Percentiles rank a stretch among this genome's conserved stretches.
phyloP scores from a whole-genome alignment of 2,888 invertebrate genomes.

The Himalopsyche kuldschensis region DNA sequence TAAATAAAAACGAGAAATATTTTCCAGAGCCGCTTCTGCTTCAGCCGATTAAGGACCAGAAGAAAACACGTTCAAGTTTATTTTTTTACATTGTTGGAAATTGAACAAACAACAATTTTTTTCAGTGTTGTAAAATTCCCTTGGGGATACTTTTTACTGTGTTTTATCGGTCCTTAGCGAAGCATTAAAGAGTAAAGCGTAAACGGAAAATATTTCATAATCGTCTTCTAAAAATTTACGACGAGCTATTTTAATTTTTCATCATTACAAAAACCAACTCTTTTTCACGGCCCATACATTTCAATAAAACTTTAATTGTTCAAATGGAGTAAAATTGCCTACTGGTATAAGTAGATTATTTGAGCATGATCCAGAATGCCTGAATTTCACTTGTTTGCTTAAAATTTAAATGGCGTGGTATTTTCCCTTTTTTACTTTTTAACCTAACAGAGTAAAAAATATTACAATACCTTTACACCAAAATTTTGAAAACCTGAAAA shows the following conservation, averaged over 20 bases:
- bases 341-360: too few relatives aligned
- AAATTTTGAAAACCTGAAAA: too few relatives aligned
- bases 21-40: neutral
- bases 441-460: too few relatives aligned
- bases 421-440: too few relatives aligned
- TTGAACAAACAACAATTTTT: neutral
- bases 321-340: too few relatives aligned
- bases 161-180: slow-evolving; percentile 27
- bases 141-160: slow-evolving; percentile 7
- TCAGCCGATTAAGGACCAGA: neutral
- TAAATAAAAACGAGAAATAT: neutral
- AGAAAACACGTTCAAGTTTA: neutral
- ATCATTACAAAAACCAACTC: neutral
- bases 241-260: neutral
- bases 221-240: slow-evolving; percentile 1
- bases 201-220: slow-evolving; percentile 30
- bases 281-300: neutral
- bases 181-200: slow-evolving; percentile 27
- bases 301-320: too few relatives aligned
- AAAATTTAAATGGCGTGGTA: too few relatives aligned
- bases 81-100: neutral
- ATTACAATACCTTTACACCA: too few relatives aligned
- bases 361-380: too few relatives aligned
- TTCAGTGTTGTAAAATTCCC: slow-evolving; percentile 11
- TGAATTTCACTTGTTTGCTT: too few relatives aligned